phyloP scores from a whole-genome alignment of 2,888 invertebrate species.

The Gortyna flavago region DNA sequence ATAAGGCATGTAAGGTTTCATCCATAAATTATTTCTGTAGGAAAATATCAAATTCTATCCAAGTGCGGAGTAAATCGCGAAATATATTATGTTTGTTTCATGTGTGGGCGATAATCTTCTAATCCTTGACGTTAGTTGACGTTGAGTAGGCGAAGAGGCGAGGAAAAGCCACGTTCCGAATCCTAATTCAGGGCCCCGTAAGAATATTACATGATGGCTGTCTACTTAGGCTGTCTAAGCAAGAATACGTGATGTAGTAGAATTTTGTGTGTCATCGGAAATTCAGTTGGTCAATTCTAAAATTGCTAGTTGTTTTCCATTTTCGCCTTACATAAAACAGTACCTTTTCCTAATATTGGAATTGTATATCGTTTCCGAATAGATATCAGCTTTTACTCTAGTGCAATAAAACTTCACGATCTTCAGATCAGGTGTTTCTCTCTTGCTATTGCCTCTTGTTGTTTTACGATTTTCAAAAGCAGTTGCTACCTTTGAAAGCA shows the following conservation, averaged over 20 bases:
- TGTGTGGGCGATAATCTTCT: slow-evolving; percentile 41
- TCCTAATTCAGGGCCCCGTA: slow-evolving; percentile 22
- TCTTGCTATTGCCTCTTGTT: slow-evolving; percentile 34
- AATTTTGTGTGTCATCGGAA: neutral
- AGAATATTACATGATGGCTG: slow-evolving; percentile 30
- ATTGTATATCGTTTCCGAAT: slow-evolving; percentile 13
- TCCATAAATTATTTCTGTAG: neutral
- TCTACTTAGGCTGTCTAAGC: slow-evolving; percentile 6
- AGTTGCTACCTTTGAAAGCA: slow-evolving; percentile 35
- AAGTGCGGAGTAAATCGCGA: slow-evolving; percentile 16
- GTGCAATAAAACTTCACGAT: slow-evolving; percentile 63
- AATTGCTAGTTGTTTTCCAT: neutral
- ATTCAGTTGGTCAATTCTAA: neutral
- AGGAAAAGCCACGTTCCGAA: slow-evolving; percentile 31
- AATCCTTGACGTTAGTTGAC: slow-evolving; percentile 54
- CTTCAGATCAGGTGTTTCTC: slow-evolving; percentile 57
- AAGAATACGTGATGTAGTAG: neutral
- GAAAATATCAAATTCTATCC: slow-evolving; percentile 11
- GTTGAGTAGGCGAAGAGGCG: slow-evolving; percentile 41
- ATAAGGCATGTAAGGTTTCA: neutral
- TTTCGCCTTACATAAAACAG: neutral
- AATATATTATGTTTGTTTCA: slow-evolving; percentile 42
- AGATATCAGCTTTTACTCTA: slow-evolving; percentile 37
- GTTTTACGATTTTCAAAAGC: slow-evolving; percentile 50
- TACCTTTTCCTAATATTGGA: neutral